Conservation (phyloP, 2,797 vertebrate genomes). For the Gobionotothen gibberifrons region DNA sequence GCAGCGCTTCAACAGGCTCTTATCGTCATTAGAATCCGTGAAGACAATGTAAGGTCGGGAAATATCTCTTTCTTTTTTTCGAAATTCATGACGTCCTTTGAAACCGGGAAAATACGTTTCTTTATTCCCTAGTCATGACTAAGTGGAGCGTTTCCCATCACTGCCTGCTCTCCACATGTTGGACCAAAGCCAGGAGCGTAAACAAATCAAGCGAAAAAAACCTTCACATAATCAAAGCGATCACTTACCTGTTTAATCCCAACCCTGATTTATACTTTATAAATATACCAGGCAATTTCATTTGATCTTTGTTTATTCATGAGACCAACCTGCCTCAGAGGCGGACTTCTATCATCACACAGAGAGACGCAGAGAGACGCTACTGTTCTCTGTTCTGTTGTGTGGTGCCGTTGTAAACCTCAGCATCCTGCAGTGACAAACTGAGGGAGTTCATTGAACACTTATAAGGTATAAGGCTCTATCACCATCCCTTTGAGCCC, state of each 20-base stretch:
- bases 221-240: constrained; percentile 20
- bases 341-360: constrained; percentile 24
- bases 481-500: constrained; percentile 32
- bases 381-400: no score
- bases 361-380: constrained; percentile 1
- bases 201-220: constrained; percentile 1
- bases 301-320: constrained; percentile 32
- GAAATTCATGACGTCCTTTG: constrained; percentile 11
- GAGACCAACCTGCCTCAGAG: constrained; percentile 13
- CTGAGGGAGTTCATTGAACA: constrained; percentile 48
- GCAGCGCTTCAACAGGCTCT: constrained; percentile 22
- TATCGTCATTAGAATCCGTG: constrained; percentile 39
- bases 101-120: constrained; percentile 3
- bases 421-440: constrained; percentile 37
- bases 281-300: constrained; percentile 20
- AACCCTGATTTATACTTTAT: constrained; percentile 1
- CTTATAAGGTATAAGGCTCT: constrained; percentile 19
- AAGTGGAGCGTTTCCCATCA: constrained; percentile 22
- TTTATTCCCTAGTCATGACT: constrained; percentile 30
- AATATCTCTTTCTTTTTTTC: background rate
- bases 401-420: constrained; percentile 34
- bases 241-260: constrained; percentile 7
- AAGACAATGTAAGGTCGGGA: background rate
- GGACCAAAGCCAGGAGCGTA: constrained; percentile 25
- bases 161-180: constrained; percentile 5